Percentiles rank a stretch among this genome's conserved stretches.
phyloP scores from a whole-genome alignment of 1,140 invertebrate species.

The Drosophila trapezifrons region DNA sequence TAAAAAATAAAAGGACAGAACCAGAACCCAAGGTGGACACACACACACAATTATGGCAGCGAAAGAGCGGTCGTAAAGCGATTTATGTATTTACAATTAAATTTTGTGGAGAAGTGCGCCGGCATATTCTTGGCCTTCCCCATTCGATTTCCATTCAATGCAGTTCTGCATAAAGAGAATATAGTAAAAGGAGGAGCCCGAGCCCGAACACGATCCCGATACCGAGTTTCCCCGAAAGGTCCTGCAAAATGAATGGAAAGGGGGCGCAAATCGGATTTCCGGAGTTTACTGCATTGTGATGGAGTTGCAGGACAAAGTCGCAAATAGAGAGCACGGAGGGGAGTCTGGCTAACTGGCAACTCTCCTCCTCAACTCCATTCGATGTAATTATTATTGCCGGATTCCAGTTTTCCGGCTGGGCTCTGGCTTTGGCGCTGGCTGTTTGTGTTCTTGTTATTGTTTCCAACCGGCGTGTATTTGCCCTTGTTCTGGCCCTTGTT shows the following conservation, averaged over 20 bases:
- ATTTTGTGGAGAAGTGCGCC: conserved; percentile 2
- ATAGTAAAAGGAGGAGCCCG: not conserved
- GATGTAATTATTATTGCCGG: conserved; percentile 55
- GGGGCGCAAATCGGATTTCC: conserved; percentile 48
- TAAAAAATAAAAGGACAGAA: conserved; percentile 26
- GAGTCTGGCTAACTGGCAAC: conserved; percentile 2
- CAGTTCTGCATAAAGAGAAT: conserved; percentile 25
- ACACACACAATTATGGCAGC: conserved; percentile 25
- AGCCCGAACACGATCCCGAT: not conserved
- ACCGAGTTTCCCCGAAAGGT: conserved; percentile 3
- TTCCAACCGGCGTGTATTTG: conserved; percentile 37
- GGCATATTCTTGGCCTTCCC: not conserved
- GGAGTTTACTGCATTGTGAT: conserved; percentile 48
- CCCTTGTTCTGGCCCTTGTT: conserved; percentile 48
- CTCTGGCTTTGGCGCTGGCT: conserved; percentile 28
- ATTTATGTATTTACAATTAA: conserved; percentile 36
- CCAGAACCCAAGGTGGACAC: not conserved
- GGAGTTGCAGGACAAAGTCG: conserved; percentile 43
- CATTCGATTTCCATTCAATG: conserved; percentile 26
- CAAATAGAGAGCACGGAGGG: conserved; percentile 19
- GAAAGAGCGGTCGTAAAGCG: conserved; percentile 38
- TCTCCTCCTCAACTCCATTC: not conserved
- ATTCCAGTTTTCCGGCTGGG: conserved; percentile 35
- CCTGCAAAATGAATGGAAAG: conserved; percentile 13
- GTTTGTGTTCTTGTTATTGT: conserved; percentile 45